phyloP scores from a whole-genome alignment of 2,888 invertebrate species.

The Epinotia ramella region DNA sequence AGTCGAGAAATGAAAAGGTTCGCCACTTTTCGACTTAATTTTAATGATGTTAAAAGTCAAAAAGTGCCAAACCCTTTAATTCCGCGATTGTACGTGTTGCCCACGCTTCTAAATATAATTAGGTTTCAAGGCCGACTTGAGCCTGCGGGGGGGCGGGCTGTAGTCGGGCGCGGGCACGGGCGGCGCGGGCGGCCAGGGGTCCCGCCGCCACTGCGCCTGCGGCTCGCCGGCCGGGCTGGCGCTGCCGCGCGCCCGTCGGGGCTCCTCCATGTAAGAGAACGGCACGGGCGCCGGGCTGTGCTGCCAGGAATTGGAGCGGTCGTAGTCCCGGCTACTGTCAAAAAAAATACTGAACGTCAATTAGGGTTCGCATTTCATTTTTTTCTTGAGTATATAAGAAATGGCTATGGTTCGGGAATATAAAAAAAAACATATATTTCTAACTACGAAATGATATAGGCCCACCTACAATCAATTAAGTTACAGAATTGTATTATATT shows the following conservation, averaged over 20 bases:
- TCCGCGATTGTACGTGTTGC: no score
- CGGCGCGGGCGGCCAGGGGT: slow-evolving; percentile 58
- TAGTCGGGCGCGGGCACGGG: slow-evolving; percentile 73
- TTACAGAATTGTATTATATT: no score
- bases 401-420: no score
- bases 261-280: slow-evolving; percentile 71
- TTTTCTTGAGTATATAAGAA: no score
- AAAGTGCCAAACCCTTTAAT: no score
- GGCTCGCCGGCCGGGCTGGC: slow-evolving; percentile 51
- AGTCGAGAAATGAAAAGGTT: no score
- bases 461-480: no score
- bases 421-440: no score
- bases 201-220: slow-evolving; percentile 60
- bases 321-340: slow-evolving; percentile 54
- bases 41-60: no score
- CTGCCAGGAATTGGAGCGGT: slow-evolving; percentile 71
- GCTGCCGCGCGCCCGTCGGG: slow-evolving; percentile 55
- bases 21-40: no score
- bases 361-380: background rate
- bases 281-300: slow-evolving; percentile 57
- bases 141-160: slow-evolving; percentile 67
- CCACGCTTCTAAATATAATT: slow-evolving; percentile 51
- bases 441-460: no score
- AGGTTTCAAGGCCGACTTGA: slow-evolving; percentile 74
- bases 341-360: background rate